Percentiles rank a stretch among this genome's conserved stretches.
phyloP scores from a whole-genome alignment of 2,113 vertebrate genomes.

The Mugil cephalus region DNA sequence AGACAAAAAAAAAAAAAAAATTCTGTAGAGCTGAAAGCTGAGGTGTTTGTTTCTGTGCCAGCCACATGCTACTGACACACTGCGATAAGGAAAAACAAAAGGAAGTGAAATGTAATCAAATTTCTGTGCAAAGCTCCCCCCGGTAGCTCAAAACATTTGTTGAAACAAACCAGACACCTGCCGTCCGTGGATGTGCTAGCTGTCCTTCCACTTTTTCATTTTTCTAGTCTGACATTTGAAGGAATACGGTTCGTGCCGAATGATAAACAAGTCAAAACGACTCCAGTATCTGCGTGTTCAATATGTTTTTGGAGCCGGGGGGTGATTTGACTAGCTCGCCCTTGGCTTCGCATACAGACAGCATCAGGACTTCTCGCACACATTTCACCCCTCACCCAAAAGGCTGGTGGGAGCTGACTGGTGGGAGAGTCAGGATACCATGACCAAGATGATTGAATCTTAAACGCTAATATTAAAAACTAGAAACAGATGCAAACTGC shows the following conservation, averaged over 20 bases:
- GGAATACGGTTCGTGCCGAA: background rate
- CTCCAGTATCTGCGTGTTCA: background rate
- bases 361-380: too few species aligned
- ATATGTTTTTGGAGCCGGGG: background rate
- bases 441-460: too few species aligned
- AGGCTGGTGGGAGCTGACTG: too few species aligned
- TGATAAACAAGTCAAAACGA: constrained; percentile 2
- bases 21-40: constrained; percentile 35
- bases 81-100: constrained; percentile 61
- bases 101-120: constrained; percentile 38
- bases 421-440: too few species aligned
- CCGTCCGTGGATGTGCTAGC: background rate
- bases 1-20: constrained; percentile 36
- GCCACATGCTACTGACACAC: constrained; percentile 42
- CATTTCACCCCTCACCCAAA: too few species aligned
- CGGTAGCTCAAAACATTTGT: background rate
- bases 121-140: constrained; percentile 32
- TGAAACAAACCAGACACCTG: constrained; percentile 22
- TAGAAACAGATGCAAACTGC: background rate
- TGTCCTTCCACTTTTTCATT: background rate
- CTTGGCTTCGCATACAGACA: background rate
- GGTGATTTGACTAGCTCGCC: background rate
- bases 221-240: background rate
- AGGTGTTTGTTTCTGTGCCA: constrained; percentile 48
- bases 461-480: too few species aligned